Percentiles rank a stretch among this genome's conserved stretches.
These are phyloP conservation scores for Microtus montanus DNA, from an alignment of 2,113 vertebrate genomes.

Conservation along the genomic window DNA sequence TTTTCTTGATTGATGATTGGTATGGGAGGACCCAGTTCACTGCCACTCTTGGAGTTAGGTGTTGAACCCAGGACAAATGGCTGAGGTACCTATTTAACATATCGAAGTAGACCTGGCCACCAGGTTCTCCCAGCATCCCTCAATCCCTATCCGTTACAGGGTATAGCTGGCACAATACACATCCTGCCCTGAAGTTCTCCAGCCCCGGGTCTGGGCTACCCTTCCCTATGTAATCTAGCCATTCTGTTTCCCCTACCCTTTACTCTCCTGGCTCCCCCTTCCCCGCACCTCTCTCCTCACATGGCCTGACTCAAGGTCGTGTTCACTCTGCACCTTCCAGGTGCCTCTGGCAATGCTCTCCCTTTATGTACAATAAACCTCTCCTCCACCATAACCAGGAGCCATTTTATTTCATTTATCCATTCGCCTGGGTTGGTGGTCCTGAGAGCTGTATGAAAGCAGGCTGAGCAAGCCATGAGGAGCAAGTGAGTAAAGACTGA, in stretches of 20 bases:
- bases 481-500: not conserved
- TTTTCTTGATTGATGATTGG: not conserved
- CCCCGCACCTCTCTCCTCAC: too few relatives aligned
- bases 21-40: too few relatives aligned
- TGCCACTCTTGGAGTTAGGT: not conserved
- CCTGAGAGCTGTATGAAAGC: not conserved
- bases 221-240: not conserved
- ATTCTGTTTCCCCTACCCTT: not conserved
- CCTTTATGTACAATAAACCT: not conserved
- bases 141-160: not conserved
- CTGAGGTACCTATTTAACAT: not conserved
- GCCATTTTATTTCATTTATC: not conserved
- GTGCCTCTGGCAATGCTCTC: not conserved
- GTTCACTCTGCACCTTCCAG: not conserved
- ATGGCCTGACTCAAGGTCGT: not conserved
- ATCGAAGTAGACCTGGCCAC: not conserved
- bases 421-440: not conserved
- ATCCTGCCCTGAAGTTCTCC: not conserved
- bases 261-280: not conserved
- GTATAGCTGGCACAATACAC: not conserved
- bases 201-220: not conserved
- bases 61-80: not conserved
- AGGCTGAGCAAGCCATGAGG: not conserved
- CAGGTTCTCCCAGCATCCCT: not conserved
- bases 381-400: not conserved